These are phyloP conservation scores for Ianthella basta DNA, from an alignment of 37 sponge, comb jelly and placozoan genomes.

Conservation along the genomic window DNA sequence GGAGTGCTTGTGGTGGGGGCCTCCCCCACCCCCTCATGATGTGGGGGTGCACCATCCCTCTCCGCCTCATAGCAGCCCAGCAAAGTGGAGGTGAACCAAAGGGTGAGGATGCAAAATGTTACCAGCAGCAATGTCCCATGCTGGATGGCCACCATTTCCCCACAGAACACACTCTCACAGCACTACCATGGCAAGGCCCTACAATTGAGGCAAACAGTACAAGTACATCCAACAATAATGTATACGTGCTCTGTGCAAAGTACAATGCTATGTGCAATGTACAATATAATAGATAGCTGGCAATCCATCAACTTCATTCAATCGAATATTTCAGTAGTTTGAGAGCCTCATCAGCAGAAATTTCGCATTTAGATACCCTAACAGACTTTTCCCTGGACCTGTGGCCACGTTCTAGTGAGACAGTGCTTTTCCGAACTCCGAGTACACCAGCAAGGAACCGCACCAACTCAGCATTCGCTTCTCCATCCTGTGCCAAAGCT, in stretches of 20 bases:
- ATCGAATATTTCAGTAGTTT: neutral
- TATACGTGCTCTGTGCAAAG: too few species aligned
- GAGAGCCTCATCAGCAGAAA: neutral
- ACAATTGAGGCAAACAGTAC: too few species aligned
- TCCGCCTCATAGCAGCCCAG: neutral
- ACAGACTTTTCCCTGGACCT: constrained; percentile 3
- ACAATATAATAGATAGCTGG: neutral
- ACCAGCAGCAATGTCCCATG: neutral
- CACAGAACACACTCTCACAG: too few species aligned
- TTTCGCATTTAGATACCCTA: neutral
- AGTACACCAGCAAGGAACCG: constrained; percentile 22
- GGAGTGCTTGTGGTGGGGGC: neutral
- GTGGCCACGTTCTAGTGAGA: neutral
- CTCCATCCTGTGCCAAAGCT: constrained; percentile 45
- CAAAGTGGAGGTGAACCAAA: neutral
- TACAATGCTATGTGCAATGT: too few species aligned
- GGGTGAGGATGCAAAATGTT: neutral
- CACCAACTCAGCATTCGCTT: constrained; percentile 43
- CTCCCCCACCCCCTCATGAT: neutral
- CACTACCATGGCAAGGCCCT: too few species aligned
- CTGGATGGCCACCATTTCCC: neutral
- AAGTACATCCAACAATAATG: too few species aligned
- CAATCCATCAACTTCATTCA: neutral
- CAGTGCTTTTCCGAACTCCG: neutral
- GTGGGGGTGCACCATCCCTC: neutral